Percentiles rank a stretch among this genome's conserved stretches.
phyloP scores from a whole-genome alignment of 2,888 invertebrate genomes.

The Trypoxylon attenuatum region DNA sequence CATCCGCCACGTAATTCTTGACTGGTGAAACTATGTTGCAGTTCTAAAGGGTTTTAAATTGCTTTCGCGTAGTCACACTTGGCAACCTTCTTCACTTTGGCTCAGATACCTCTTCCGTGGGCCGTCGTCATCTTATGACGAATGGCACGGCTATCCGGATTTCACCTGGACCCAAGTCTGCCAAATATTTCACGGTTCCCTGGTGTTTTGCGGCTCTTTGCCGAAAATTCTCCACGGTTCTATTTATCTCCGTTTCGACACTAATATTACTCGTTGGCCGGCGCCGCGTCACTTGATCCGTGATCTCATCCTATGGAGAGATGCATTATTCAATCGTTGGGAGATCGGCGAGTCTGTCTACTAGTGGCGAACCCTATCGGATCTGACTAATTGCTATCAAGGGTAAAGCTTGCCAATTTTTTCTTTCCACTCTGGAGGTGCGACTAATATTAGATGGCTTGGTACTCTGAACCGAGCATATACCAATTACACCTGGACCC shows the following conservation, averaged over 20 bases:
- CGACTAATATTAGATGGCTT: slow-evolving; percentile 51
- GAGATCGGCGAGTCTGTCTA: background rate
- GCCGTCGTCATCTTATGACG: slow-evolving; percentile 51
- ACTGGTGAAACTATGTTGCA: too few species aligned
- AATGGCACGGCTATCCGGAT: slow-evolving; percentile 43
- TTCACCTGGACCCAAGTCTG: slow-evolving; percentile 17
- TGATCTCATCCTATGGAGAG: too few species aligned
- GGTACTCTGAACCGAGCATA: slow-evolving; percentile 7
- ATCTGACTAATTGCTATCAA: too few species aligned
- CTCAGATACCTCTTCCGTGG: slow-evolving; percentile 49
- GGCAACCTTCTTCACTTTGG: slow-evolving; percentile 41
- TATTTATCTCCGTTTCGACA: background rate
- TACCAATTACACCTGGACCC: slow-evolving; percentile 25
- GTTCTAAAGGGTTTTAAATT: background rate
- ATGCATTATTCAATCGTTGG: background rate
- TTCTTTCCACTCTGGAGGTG: slow-evolving; percentile 25
- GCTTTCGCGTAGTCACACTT: slow-evolving; percentile 5
- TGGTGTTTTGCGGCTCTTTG: background rate
- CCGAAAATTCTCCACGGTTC: too few species aligned
- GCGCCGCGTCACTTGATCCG: too few species aligned
- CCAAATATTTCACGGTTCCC: slow-evolving; percentile 9
- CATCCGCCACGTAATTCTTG: too few species aligned
- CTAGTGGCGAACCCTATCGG: too few species aligned
- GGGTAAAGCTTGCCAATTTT: slow-evolving; percentile 51
- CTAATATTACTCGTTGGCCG: background rate